Base-by-base conservation (phyloP, 2,888 invertebrate genomes). In the Microctonus aethiopoides region DNA sequence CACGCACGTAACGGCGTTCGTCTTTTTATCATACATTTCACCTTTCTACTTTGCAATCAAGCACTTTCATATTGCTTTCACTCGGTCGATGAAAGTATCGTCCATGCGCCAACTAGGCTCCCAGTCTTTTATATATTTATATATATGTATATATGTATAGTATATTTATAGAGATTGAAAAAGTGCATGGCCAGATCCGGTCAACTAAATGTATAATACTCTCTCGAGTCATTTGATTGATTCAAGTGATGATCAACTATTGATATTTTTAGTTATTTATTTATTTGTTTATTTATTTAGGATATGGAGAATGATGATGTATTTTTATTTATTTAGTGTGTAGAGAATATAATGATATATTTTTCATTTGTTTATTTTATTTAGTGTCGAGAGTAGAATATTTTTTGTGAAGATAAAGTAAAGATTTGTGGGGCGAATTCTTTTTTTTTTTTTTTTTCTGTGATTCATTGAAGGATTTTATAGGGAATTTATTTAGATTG, bases 51-150 rank as follows among this genome's bases (percentile, higher is more conserved):
- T 86, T 86, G 84, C 85, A 86, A 86, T 86, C 86, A 83, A 84
- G 83, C 85, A 86, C 86, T 86, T 86, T 86, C 86, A 86, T 86
- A 86, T 86, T 85, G 86, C 86, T 85, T 86, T 86, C 86, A 86
- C 86, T 85, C 82, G 82, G 80, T 79, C 83, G 85, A 86, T 86
- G 86, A 86, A 86, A 86, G 86, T 86, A 83, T 80, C 79, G 79
- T 77, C 77, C 72, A 77, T 80, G 71, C 78, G 80, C 81, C 82
- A 82, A 82, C 81, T 83, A 80, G 83, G 79, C 80, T 79, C 79
- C 77, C 72, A 65, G 56, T 65, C 56, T 52, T 63, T 63, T 34
- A 52, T 63, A 63, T 39, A 59, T 34, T 11, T 26, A 56, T 56
- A 56, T 56, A 56, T 56, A 11, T n/a, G 26, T 24, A 34, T 57